Conservation (phyloP, 1,140 invertebrate genomes). For the Cydia amplana region DNA sequence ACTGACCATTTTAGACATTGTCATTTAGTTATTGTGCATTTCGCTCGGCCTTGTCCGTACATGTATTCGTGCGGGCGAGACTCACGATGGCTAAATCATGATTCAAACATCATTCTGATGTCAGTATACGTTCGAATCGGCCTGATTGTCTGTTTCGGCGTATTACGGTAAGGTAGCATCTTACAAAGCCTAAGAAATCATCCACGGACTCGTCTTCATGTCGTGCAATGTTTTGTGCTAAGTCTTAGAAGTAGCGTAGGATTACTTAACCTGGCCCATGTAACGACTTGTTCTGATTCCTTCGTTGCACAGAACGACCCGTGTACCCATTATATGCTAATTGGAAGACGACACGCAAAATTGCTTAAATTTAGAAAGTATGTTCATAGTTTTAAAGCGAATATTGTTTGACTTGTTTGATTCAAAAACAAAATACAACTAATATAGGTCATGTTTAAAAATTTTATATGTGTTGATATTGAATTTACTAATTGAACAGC, state of each 20-base stretch:
- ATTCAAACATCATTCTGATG: too few relatives aligned
- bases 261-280: slow-evolving; percentile 61
- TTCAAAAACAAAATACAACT: background rate
- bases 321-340: slow-evolving; percentile 70
- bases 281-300: slow-evolving; percentile 67
- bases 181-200: slow-evolving; percentile 4
- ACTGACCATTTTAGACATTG: too few relatives aligned
- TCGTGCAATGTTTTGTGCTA: background rate
- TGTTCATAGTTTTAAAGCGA: slow-evolving; percentile 30
- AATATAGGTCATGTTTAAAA: too few relatives aligned
- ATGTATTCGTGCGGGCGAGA: too few relatives aligned
- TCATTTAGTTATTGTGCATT: too few relatives aligned
- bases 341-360: slow-evolving; percentile 66
- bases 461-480: too few relatives aligned
- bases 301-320: slow-evolving; percentile 49
- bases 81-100: too few relatives aligned
- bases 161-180: background rate
- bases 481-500: too few relatives aligned
- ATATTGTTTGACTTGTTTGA: background rate
- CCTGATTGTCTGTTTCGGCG: too few relatives aligned
- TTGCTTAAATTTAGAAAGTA: slow-evolving; percentile 54
- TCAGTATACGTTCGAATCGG: too few relatives aligned
- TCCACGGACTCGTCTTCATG: slow-evolving; percentile 5
- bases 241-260: slow-evolving; percentile 33
- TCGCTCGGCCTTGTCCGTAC: too few relatives aligned